Percentiles rank a stretch among this genome's conserved stretches.
Conservation (phyloP, 2,113 vertebrate genomes). For the Gymnocephalus cernua region DNA sequence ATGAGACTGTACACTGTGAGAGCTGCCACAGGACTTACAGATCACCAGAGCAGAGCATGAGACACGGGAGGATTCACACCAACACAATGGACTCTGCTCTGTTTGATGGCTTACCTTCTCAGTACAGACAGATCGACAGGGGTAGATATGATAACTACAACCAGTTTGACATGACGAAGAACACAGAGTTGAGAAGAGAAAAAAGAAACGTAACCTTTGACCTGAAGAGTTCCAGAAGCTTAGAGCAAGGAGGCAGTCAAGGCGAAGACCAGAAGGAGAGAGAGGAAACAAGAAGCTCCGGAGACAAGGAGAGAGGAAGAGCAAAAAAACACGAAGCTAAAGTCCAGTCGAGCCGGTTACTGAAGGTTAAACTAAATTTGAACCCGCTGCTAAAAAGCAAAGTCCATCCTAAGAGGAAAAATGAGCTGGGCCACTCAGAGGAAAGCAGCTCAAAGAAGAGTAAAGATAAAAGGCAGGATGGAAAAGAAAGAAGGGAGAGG, state of each 20-base stretch:
- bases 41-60: constrained; percentile 42
- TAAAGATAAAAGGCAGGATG: constrained; percentile 50
- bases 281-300: constrained; percentile 16
- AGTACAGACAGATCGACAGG: constrained; percentile 26
- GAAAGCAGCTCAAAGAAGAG: constrained; percentile 57
- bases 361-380: constrained; percentile 87
- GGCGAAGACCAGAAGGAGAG: constrained; percentile 26
- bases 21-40: constrained; percentile 67
- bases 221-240: constrained; percentile 59
- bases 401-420: constrained; percentile 81
- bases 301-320: constrained; percentile 33
- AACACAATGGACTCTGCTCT: constrained; percentile 8
- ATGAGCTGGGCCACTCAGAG: constrained; percentile 11
- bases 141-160: constrained; percentile 1
- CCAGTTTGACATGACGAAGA: constrained; percentile 43
- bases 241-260: constrained; percentile 21
- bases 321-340: constrained; percentile 59
- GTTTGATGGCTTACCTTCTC: constrained; percentile 31
- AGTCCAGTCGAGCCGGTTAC: constrained; percentile 63
- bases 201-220: constrained; percentile 81
- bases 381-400: constrained; percentile 83
- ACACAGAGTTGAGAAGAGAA: constrained; percentile 60
- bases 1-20: constrained; percentile 58
- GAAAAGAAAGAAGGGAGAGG: constrained; percentile 24
- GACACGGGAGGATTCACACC: constrained; percentile 13